Conservation (phyloP, 1,140 invertebrate species). For the Drepana arcuata region DNA sequence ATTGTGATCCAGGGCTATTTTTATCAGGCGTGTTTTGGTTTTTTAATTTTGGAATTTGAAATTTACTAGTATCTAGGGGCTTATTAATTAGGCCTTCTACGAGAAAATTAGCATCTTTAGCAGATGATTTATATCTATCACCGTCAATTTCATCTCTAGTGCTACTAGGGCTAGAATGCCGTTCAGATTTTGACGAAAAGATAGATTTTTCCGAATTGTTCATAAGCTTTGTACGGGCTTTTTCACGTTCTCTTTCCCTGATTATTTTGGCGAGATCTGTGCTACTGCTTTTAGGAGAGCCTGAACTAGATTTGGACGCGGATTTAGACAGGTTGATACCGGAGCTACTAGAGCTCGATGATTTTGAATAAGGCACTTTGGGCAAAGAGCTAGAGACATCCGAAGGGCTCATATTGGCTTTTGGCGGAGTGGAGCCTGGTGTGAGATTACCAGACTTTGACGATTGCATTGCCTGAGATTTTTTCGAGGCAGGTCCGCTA, state of each 20-base stretch:
- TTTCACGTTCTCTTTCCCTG: slow-evolving; percentile 59
- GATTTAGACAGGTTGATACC: slow-evolving; percentile 70
- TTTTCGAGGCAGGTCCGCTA: slow-evolving; percentile 85
- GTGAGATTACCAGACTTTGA: slow-evolving; percentile 61
- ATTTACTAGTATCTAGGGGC: slow-evolving; percentile 83
- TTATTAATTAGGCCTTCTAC: slow-evolving; percentile 85
- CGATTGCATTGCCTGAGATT: slow-evolving; percentile 74
- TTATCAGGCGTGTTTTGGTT: slow-evolving; percentile 62
- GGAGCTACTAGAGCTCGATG: slow-evolving; percentile 73
- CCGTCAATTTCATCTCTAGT: slow-evolving; percentile 76
- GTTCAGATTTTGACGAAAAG: slow-evolving; percentile 76
- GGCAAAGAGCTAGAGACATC: slow-evolving; percentile 46
- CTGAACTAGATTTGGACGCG: slow-evolving; percentile 61
- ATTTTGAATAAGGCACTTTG: slow-evolving; percentile 74
- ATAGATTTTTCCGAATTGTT: slow-evolving; percentile 76
- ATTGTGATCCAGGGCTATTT: slow-evolving; percentile 49
- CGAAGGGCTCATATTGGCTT: slow-evolving; percentile 51
- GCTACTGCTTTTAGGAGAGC: slow-evolving; percentile 65
- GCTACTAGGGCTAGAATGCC: slow-evolving; percentile 77
- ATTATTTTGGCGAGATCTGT: slow-evolving; percentile 63
- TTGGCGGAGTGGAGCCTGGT: slow-evolving; percentile 49
- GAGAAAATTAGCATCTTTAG: slow-evolving; percentile 74
- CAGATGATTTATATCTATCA: slow-evolving; percentile 69
- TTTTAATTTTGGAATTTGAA: slow-evolving; percentile 87
- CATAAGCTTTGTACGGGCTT: slow-evolving; percentile 64